These are phyloP conservation scores for Macrobrachium rosenbergii DNA, from an alignment of 1,140 invertebrate genomes.

Conservation along the genomic window DNA sequence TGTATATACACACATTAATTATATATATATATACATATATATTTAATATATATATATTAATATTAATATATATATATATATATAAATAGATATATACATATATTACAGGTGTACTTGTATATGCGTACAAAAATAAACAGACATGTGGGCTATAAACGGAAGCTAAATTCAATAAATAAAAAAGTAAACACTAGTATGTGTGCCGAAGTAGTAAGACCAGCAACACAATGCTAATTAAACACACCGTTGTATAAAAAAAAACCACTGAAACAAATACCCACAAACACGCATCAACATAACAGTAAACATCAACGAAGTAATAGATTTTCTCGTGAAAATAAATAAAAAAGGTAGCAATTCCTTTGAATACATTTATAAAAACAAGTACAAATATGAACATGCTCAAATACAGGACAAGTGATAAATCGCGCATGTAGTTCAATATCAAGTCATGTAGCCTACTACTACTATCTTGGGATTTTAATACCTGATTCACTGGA, in stretches of 20 bases:
- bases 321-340: too few species aligned
- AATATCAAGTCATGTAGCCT: background rate
- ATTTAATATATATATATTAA: background rate
- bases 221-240: background rate
- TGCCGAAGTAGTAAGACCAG: background rate
- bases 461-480: background rate
- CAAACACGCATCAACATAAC: background rate
- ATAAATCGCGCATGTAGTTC: background rate
- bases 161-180: slow-evolving; percentile 3
- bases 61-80: background rate
- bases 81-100: background rate
- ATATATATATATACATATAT: slow-evolving; percentile 1
- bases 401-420: background rate
- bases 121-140: slow-evolving; percentile 15
- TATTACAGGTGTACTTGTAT: background rate
- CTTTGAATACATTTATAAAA: background rate
- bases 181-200: background rate
- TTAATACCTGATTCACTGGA: background rate
- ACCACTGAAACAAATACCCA: background rate
- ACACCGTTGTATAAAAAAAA: background rate
- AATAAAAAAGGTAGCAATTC: too few species aligned
- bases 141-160: background rate
- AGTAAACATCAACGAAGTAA: too few species aligned
- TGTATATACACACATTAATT: slow-evolving; percentile 9
- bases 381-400: background rate